A percentile compares a stretch with the other conserved stretches of the same genome.
Conservation (phyloP, 2,888 invertebrate genomes). For the Sinopyrophorus schimmeli region DNA sequence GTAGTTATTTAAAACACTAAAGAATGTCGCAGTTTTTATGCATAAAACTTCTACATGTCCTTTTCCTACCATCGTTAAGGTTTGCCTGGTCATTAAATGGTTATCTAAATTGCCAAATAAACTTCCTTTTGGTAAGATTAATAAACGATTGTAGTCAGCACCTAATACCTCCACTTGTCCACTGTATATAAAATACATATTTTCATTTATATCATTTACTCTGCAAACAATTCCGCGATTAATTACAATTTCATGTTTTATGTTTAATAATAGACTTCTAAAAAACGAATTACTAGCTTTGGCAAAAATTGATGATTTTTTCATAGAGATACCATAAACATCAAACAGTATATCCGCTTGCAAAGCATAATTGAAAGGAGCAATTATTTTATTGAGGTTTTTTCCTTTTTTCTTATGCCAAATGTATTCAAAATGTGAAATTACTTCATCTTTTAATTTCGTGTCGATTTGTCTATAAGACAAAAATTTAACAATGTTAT, state of each 20-base stretch:
- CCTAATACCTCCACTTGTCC: conserved; percentile 39
- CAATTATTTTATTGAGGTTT: conserved; percentile 21
- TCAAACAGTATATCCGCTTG: conserved; percentile 35
- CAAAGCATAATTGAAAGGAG: conserved; percentile 29
- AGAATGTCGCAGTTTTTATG: conserved; percentile 31
- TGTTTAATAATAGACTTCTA: conserved; percentile 28
- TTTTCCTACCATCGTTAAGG: conserved; percentile 39
- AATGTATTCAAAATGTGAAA: conserved; percentile 39
- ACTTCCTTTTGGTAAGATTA: conserved; percentile 35
- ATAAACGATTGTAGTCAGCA: conserved; percentile 35
- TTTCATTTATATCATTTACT: conserved; percentile 37
- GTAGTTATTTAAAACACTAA: conserved; percentile 34
- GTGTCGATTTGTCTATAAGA: conserved; percentile 34
- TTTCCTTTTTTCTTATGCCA: conserved; percentile 35
- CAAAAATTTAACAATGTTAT: conserved; percentile 34
- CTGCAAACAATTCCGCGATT: conserved; percentile 29
- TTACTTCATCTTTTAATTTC: conserved; percentile 34
- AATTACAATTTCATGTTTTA: conserved; percentile 25
- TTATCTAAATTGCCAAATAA: conserved; percentile 39
- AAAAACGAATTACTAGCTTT: conserved; percentile 28
- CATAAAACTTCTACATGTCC: conserved; percentile 37
- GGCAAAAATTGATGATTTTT: conserved; percentile 25
- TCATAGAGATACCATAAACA: conserved; percentile 29
- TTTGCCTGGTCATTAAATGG: conserved; percentile 30
- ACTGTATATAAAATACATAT: conserved; percentile 36